Conservation (phyloP, 1,140 invertebrate genomes). For the Frieseomelitta varia region DNA sequence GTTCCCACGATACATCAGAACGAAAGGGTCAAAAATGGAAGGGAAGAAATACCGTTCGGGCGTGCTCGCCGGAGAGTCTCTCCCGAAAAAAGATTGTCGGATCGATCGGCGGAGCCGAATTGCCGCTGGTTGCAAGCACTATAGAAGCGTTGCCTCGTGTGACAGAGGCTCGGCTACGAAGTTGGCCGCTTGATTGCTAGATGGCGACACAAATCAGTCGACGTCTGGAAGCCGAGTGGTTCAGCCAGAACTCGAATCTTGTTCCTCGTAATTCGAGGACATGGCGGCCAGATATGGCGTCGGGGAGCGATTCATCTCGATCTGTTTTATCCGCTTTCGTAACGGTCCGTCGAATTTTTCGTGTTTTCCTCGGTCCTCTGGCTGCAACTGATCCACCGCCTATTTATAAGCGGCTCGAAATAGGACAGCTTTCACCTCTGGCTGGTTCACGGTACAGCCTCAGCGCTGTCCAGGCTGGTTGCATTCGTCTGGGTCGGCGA, state of each 20-base stretch:
- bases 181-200: conserved; percentile 70
- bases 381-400: not conserved
- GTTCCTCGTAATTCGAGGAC: conserved; percentile 55
- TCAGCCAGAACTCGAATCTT: conserved; percentile 72
- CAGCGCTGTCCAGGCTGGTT: not conserved
- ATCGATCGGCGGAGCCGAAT: conserved; percentile 42
- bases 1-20: conserved; percentile 4
- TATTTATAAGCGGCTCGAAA: conserved; percentile 61
- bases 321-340: conserved; percentile 28
- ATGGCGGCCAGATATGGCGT: conserved; percentile 61
- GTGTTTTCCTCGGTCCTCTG: not conserved
- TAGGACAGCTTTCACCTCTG: conserved; percentile 40
- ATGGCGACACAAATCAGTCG: conserved; percentile 78
- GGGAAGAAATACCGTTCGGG: not conserved
- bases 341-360: conserved; percentile 36
- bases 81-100: not conserved
- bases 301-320: conserved; percentile 8
- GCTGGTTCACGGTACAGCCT: not conserved
- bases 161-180: conserved; percentile 67
- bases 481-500: not conserved
- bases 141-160: conserved; percentile 66
- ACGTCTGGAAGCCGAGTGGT: conserved; percentile 64
- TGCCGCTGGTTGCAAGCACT: no score
- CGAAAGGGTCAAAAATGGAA: conserved; percentile 22
- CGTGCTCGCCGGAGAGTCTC: not conserved